These are phyloP conservation scores for Papio anubis DNA, from an alignment of 2,113 vertebrate species.

Conservation along the genomic window DNA sequence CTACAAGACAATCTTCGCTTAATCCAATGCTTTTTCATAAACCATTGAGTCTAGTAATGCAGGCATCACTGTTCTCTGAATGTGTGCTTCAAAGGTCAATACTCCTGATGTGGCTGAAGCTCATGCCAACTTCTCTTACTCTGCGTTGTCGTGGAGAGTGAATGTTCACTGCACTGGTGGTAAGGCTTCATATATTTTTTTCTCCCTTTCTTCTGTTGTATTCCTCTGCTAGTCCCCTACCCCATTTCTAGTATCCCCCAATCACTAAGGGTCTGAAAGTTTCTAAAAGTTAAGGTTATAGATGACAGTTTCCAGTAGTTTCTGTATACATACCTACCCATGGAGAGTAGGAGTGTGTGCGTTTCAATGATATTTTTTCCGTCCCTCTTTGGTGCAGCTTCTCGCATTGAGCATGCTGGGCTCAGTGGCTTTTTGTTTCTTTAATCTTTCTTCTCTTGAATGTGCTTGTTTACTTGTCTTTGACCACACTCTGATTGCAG, in stretches of 20 bases:
- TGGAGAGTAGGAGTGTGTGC: background rate
- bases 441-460: background rate
- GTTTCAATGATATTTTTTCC: background rate
- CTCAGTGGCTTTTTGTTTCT: background rate
- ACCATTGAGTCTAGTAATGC: background rate
- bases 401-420: background rate
- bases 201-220: background rate
- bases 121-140: background rate
- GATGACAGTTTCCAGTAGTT: background rate
- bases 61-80: background rate
- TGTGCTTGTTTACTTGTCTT: background rate
- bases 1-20: background rate
- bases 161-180: background rate
- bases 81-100: background rate
- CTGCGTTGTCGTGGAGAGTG: too few species aligned
- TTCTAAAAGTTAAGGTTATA: background rate
- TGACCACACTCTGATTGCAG: background rate
- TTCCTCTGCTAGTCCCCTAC: background rate
- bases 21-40: background rate
- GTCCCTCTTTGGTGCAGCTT: background rate
- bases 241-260: background rate
- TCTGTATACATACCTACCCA: background rate
- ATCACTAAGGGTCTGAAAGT: background rate
- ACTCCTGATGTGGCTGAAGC: background rate
- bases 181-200: background rate